Base-by-base conservation (phyloP, 2,797 vertebrate species). In the Erithacus rubecula region DNA sequence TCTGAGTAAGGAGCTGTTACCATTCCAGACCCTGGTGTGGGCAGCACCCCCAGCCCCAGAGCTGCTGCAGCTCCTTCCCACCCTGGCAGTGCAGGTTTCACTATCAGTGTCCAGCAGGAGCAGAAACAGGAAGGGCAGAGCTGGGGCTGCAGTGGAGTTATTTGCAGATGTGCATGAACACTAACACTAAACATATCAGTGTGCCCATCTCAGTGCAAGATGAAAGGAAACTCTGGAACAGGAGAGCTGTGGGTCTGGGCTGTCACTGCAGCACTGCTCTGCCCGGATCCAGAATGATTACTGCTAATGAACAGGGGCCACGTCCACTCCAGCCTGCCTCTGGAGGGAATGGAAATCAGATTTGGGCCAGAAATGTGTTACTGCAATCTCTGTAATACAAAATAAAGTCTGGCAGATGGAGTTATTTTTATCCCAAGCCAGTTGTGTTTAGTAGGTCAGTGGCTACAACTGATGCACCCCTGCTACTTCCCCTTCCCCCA, bases 401-500 rank as follows among this genome's bases (percentile, higher is more conserved):
- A 96, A 90, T 84, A 93, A 74, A 93, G 77, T 79, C 95, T 90
- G 90, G 86, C 88, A 96, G 93, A 82, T 68, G 49, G 83, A 90
- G 89, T 70, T 95, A 95, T 94, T 95, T 95, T 96, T 93, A 95
- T 60, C 81, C 81, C 84, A 76, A 84, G 83, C 65, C 77, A 59
- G 77, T 43, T 60, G 52, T 62, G 49, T 60, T 94, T 63, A 82
- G 93, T 49, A 90, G 86, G 80, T 91, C 64, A 1, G 24, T 36
- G 52, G 64, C 67, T 82, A 32, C 53, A 79, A 75, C 39, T 24
- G 29, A 81, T 6, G 27, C 62, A 56, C 87, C 53, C 70, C 59
- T 24, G 64, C 79, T 87, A 12, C 51, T 82, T 89, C 75, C 68
- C 80, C 72, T 71, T 62, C 44, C 65, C 58, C 32, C n/a, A 1